Conservation (phyloP, 2,113 vertebrate genomes). For the Trichomycterus rosablanca region DNA sequence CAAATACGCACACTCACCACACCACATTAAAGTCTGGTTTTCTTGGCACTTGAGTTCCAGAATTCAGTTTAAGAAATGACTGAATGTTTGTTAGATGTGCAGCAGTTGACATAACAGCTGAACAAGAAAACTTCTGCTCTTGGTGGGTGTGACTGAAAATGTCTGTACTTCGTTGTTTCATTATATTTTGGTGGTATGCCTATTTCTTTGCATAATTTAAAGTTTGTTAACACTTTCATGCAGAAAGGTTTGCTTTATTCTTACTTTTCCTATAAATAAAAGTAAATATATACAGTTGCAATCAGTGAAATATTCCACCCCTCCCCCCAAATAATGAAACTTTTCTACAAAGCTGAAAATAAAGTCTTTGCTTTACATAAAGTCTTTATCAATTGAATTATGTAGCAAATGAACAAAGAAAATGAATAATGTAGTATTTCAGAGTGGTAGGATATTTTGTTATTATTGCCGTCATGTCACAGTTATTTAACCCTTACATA, state of each 20-base stretch:
- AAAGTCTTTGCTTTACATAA: too few species aligned
- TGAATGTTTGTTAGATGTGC: constrained; percentile 22
- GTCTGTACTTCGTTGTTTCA: constrained; percentile 1
- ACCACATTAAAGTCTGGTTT: constrained; percentile 23
- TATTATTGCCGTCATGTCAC: too few species aligned
- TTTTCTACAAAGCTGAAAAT: too few species aligned
- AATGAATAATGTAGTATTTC: too few species aligned
- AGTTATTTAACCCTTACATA: too few species aligned
- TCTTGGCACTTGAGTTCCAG: constrained; percentile 10
- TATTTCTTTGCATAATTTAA: not conserved
- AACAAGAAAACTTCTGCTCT: constrained; percentile 4
- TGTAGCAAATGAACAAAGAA: too few species aligned
- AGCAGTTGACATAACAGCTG: constrained; percentile 13
- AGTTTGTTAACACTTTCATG: not conserved
- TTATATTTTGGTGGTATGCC: not conserved
- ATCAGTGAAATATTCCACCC: not conserved
- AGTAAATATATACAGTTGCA: too few species aligned
- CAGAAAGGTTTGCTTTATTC: too few species aligned
- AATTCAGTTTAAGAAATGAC: constrained; percentile 19
- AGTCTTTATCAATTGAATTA: too few species aligned
- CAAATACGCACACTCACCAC: constrained; percentile 18
- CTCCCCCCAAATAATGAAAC: too few species aligned
- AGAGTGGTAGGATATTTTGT: too few species aligned
- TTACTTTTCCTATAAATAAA: too few species aligned
- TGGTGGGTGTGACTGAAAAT: constrained; percentile 10